phyloP scores from a whole-genome alignment of 1,140 invertebrate species.

The Drepana arcuata region DNA sequence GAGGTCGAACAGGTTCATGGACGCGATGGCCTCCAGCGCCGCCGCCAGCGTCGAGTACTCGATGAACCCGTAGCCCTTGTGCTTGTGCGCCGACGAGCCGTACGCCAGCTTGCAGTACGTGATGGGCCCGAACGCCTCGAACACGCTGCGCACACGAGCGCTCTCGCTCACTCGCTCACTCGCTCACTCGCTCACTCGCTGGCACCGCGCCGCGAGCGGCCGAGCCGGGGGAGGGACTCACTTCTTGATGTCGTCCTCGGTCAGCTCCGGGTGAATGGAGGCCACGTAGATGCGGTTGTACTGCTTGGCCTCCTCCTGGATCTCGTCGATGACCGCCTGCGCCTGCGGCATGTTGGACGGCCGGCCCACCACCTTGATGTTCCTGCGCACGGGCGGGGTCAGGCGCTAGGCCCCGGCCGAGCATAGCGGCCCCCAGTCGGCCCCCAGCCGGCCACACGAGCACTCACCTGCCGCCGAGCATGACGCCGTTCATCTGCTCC shows the following conservation, averaged over 20 bases:
- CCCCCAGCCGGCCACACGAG: too few species aligned
- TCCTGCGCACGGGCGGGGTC: conserved; percentile 45
- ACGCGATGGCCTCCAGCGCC: conserved; percentile 95
- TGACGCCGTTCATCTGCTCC: conserved; percentile 99
- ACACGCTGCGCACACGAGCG: conserved; percentile 79
- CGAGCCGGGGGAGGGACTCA: conserved; percentile 60
- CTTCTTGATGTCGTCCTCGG: conserved; percentile 98
- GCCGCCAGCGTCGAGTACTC: conserved; percentile 96
- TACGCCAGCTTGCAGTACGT: conserved; percentile 93
- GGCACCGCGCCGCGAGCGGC: conserved; percentile 25
- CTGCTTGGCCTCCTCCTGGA: conserved; percentile 97
- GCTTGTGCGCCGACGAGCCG: conserved; percentile 87
- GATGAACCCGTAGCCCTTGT: conserved; percentile 98
- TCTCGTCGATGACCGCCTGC: conserved; percentile 98
- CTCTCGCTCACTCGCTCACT: too few species aligned
- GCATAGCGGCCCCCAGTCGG: too few species aligned
- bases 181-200: too few species aligned
- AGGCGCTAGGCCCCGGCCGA: conserved; percentile 23
- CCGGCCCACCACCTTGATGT: conserved; percentile 83
- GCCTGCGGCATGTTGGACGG: conserved; percentile 99
- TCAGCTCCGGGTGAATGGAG: conserved; percentile 97
- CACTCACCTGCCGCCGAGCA: conserved; percentile 96
- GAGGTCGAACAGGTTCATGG: conserved; percentile 99
- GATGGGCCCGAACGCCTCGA: conserved; percentile 99
- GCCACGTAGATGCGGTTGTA: conserved; percentile 99